phyloP scores from a whole-genome alignment of 2,797 vertebrate species.

The Poeciliopsis presidionis region DNA sequence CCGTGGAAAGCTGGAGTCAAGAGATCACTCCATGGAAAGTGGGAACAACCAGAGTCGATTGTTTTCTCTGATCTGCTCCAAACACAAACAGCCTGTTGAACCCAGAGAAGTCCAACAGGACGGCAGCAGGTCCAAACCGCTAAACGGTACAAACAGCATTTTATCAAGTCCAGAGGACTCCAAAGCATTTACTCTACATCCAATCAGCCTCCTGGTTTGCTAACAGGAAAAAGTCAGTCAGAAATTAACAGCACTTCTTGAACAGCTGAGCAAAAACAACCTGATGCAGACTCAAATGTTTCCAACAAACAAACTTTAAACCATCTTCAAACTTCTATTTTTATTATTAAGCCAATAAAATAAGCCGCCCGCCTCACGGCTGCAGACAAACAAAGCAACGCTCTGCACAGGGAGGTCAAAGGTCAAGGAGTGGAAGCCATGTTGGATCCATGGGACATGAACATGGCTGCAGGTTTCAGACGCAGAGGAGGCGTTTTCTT shows the following conservation, averaged over 20 bases:
- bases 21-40: constrained; percentile 67
- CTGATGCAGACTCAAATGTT: not conserved
- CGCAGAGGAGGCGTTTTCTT: constrained; percentile 29
- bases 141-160: not conserved
- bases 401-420: constrained; percentile 23
- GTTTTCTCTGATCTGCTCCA: constrained; percentile 34
- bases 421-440: constrained; percentile 39
- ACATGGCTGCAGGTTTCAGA: constrained; percentile 36
- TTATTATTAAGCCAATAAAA: not conserved
- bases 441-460: constrained; percentile 37
- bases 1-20: constrained; percentile 63
- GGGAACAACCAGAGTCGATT: constrained; percentile 60
- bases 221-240: too few relatives aligned
- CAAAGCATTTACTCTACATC: too few relatives aligned
- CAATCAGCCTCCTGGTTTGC: too few relatives aligned
- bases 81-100: constrained; percentile 42
- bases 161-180: too few relatives aligned
- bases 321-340: not conserved
- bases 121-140: not conserved
- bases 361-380: not conserved
- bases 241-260: not conserved
- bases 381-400: not conserved
- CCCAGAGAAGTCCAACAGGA: not conserved
- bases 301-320: not conserved
- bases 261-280: not conserved